Conservation (phyloP, 2,888 invertebrate species). For the Thera britannica region DNA sequence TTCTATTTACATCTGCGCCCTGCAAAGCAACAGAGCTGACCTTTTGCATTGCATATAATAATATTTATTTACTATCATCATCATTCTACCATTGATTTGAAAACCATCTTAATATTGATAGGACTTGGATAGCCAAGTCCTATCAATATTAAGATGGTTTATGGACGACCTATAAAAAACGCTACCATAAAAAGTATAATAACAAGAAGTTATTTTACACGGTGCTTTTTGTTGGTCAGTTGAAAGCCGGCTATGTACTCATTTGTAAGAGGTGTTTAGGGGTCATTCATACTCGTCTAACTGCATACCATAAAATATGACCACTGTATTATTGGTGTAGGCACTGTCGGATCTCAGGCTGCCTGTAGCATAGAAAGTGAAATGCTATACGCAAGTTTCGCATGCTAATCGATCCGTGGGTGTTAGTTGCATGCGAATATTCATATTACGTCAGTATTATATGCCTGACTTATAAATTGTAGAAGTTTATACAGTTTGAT, state of each 20-base stretch:
- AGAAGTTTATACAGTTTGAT: constrained; percentile 6
- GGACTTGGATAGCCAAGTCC: too few relatives aligned
- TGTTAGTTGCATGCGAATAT: constrained; percentile 44
- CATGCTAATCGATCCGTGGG: constrained; percentile 65
- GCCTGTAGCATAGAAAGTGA: constrained; percentile 65
- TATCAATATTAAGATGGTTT: not conserved
- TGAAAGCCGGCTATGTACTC: too few relatives aligned
- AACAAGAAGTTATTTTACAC: too few relatives aligned
- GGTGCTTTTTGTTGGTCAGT: too few relatives aligned
- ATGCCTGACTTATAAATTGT: constrained; percentile 11
- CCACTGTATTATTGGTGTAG: not conserved
- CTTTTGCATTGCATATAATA: not conserved
- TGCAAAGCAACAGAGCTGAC: constrained; percentile 12
- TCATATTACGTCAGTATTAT: constrained; percentile 35
- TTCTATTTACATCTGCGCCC: constrained; percentile 16
- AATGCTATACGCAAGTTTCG: constrained; percentile 62
- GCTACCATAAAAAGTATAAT: too few relatives aligned
- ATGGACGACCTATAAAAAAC: too few relatives aligned
- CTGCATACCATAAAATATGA: not conserved
- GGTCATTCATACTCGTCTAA: not conserved
- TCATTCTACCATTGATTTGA: too few relatives aligned
- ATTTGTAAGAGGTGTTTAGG: not conserved
- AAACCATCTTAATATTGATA: too few relatives aligned
- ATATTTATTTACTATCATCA: not conserved
- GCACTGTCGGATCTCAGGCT: constrained; percentile 20